Evolutionary conservation across 1,140 invertebrate species (phyloP).

Genomic region (Bombus sylvicola): DNA sequence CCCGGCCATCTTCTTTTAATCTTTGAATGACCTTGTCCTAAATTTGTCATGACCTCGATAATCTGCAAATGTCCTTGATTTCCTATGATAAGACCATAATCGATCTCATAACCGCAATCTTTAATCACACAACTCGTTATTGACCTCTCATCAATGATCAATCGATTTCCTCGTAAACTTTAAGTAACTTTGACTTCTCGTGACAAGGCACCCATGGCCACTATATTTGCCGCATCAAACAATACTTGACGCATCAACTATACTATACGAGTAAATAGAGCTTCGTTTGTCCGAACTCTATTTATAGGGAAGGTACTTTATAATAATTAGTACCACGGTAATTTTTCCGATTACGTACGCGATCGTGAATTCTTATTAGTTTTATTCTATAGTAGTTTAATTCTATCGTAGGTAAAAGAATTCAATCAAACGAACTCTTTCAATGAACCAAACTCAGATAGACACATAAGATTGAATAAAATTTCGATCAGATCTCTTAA

Average conservation of each 20-base stretch:
- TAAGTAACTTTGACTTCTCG: neutral
- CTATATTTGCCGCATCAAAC: neutral
- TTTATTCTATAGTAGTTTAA: too few relatives aligned
- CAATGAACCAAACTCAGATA: too few relatives aligned
- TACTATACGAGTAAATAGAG: too few relatives aligned
- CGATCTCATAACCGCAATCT: neutral
- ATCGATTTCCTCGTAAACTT: neutral
- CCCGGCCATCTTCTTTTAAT: neutral
- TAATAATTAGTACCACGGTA: too few relatives aligned
- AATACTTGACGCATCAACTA: neutral
- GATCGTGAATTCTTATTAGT: neutral
- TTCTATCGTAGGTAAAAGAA: too few relatives aligned
- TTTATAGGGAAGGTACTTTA: neutral
- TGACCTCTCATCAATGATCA: neutral
- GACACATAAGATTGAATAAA: neutral
- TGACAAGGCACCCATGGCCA: neutral
- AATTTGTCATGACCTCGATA: neutral
- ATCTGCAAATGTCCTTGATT: neutral
- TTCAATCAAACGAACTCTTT: too few relatives aligned
- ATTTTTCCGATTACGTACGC: too few relatives aligned
- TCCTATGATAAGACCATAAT: neutral
- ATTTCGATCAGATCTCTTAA: neutral
- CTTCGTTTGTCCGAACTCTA: neutral
- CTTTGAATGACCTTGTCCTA: neutral
- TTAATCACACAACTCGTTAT: neutral